Percentiles rank a stretch among this genome's conserved stretches.
Evolutionary conservation across 2,797 vertebrate genomes (phyloP).

Genomic region (Hapalemur alaotrensis): DNA sequence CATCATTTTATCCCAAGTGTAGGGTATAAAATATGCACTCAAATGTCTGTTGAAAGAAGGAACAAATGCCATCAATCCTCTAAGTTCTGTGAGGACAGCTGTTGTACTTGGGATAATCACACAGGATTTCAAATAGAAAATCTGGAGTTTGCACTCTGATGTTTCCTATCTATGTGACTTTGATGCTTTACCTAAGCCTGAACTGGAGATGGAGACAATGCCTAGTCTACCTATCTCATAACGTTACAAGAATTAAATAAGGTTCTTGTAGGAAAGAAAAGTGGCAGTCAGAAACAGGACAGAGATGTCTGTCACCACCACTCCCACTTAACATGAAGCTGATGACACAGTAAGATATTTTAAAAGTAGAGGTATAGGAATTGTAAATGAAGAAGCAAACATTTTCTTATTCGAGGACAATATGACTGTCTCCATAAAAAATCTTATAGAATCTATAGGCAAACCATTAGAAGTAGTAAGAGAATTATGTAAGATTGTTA

Average conservation of each 20-base stretch:
- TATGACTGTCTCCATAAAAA: neutral
- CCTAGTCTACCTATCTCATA: neutral
- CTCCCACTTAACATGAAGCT: neutral
- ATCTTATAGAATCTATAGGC: neutral
- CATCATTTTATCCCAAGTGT: neutral
- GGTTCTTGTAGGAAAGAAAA: neutral
- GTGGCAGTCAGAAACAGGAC: neutral
- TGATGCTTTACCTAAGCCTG: neutral
- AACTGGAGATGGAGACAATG: neutral
- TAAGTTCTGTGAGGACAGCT: neutral
- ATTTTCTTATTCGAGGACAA: slow-evolving; percentile 8
- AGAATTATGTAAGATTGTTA: neutral
- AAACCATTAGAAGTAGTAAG: slow-evolving; percentile 45
- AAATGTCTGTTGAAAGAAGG: neutral
- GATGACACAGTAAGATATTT: neutral
- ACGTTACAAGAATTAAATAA: neutral
- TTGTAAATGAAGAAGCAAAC: neutral
- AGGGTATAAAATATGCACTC: neutral
- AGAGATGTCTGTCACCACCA: neutral
- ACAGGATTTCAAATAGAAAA: neutral
- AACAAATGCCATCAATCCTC: neutral
- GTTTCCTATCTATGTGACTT: neutral
- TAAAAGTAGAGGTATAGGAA: neutral
- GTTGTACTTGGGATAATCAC: neutral
- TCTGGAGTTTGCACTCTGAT: neutral